These are phyloP conservation scores for Bradypus variegatus DNA, from an alignment of 2,797 vertebrate species.

Conservation along the genomic window DNA sequence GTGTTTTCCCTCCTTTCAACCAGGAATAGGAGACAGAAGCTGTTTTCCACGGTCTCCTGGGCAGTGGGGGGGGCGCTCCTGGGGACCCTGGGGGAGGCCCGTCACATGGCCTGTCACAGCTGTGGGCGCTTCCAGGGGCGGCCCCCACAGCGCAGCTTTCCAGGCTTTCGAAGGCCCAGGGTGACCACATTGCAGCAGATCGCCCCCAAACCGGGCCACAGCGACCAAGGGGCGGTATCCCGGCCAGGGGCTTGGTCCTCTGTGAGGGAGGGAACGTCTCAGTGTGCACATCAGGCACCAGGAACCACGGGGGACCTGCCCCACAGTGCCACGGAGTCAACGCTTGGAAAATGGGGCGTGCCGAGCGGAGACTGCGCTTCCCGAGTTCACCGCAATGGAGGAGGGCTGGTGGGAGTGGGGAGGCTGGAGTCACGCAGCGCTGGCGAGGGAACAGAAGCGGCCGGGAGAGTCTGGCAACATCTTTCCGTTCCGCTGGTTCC, in stretches of 20 bases:
- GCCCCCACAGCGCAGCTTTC: too few relatives aligned
- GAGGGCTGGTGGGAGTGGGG: background rate
- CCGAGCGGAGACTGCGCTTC: rapidly evolving
- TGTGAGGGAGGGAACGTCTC: background rate
- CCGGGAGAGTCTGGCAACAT: background rate
- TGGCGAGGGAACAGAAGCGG: background rate
- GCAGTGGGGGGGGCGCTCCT: too few relatives aligned
- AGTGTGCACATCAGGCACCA: background rate
- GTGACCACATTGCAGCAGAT: background rate
- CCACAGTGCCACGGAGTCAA: background rate
- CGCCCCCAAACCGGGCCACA: background rate
- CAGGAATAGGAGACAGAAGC: background rate
- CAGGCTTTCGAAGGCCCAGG: background rate
- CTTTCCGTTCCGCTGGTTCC: background rate
- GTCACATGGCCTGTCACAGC: background rate
- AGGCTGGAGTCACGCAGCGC: rapidly evolving
- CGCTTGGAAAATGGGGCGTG: background rate
- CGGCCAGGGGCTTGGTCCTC: rapidly evolving
- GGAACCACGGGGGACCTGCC: too few relatives aligned
- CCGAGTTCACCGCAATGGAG: rapidly evolving
- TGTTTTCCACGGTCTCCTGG: background rate
- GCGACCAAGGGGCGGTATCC: background rate
- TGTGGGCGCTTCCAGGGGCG: too few relatives aligned
- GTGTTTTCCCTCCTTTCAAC: background rate
- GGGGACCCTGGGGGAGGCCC: background rate